These are phyloP conservation scores for Timema cristinae DNA, from an alignment of 2,888 invertebrate species.

Conservation along the genomic window DNA sequence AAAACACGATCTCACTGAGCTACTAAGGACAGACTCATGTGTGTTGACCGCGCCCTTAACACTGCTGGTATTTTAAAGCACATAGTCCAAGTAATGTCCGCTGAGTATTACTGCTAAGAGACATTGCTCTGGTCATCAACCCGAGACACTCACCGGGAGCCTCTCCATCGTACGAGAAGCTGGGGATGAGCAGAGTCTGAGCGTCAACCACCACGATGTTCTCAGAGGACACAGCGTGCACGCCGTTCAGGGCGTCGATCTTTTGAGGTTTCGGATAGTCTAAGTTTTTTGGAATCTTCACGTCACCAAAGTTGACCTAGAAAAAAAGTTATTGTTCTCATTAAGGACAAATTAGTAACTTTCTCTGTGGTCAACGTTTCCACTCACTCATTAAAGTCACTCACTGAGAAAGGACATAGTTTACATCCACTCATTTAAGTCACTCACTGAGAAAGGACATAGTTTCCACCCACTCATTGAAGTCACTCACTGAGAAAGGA, in stretches of 20 bases:
- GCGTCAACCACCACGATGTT: slow-evolving; percentile 87
- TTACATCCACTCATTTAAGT: too few species aligned
- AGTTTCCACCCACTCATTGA: too few species aligned
- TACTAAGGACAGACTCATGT: too few species aligned
- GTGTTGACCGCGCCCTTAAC: too few species aligned
- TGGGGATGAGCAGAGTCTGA: slow-evolving; percentile 84
- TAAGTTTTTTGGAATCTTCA: slow-evolving; percentile 70
- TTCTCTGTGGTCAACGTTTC: neutral
- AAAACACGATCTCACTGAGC: neutral
- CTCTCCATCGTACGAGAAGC: slow-evolving; percentile 88
- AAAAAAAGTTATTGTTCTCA: slow-evolving; percentile 26
- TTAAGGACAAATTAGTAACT: slow-evolving; percentile 5
- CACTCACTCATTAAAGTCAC: neutral
- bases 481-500: too few species aligned
- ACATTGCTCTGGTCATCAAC: too few species aligned
- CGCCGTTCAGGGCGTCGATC: slow-evolving; percentile 68
- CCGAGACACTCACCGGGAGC: slow-evolving; percentile 68
- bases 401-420: too few species aligned
- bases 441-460: too few species aligned
- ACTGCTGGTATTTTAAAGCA: too few species aligned
- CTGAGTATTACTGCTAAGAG: neutral
- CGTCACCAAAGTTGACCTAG: slow-evolving; percentile 87
- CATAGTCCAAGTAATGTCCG: neutral
- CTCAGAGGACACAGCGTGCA: slow-evolving; percentile 81
- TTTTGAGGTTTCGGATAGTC: slow-evolving; percentile 82